These are phyloP conservation scores for Autographa gamma DNA, from an alignment of 2,888 invertebrate genomes.

Conservation along the genomic window DNA sequence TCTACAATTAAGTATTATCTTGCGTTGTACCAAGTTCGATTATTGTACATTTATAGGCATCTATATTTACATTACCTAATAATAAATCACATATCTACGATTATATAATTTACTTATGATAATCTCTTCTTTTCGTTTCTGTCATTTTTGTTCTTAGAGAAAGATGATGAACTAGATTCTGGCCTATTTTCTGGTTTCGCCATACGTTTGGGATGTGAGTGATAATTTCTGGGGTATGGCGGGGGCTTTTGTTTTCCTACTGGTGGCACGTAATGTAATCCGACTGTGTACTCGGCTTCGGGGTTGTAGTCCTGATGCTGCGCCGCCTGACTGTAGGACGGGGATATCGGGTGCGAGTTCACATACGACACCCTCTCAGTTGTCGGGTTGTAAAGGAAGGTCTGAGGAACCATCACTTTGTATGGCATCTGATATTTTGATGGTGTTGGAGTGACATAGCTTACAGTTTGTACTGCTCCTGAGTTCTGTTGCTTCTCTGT, in stretches of 20 bases:
- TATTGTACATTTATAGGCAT: constrained; percentile 26
- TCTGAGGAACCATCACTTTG: constrained; percentile 84
- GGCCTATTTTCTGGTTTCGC: constrained; percentile 71
- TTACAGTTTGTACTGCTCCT: constrained; percentile 75
- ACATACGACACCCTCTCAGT: constrained; percentile 82
- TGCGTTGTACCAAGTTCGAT: constrained; percentile 21
- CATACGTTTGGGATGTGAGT: constrained; percentile 82
- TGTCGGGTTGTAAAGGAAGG: constrained; percentile 72
- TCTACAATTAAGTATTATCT: background rate
- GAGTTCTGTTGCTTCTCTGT: constrained; percentile 64
- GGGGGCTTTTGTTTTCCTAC: constrained; percentile 74
- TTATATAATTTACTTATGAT: constrained; percentile 47
- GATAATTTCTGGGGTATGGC: constrained; percentile 80
- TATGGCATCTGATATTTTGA: constrained; percentile 81
- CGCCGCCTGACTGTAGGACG: constrained; percentile 67
- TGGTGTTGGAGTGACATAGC: constrained; percentile 83
- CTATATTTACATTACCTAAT: constrained; percentile 68
- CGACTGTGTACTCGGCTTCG: constrained; percentile 75
- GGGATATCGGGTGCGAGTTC: constrained; percentile 77
- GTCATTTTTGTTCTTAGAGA: constrained; percentile 66
- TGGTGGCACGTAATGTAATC: constrained; percentile 71
- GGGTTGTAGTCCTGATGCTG: constrained; percentile 69
- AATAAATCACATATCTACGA: constrained; percentile 39
- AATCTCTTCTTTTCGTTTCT: constrained; percentile 71
- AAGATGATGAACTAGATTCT: constrained; percentile 53